Evolutionary conservation across 2,888 invertebrate species (phyloP), one percentile per base, ranked within the genome.

Genomic region (Eristalis pertinax): DNA sequence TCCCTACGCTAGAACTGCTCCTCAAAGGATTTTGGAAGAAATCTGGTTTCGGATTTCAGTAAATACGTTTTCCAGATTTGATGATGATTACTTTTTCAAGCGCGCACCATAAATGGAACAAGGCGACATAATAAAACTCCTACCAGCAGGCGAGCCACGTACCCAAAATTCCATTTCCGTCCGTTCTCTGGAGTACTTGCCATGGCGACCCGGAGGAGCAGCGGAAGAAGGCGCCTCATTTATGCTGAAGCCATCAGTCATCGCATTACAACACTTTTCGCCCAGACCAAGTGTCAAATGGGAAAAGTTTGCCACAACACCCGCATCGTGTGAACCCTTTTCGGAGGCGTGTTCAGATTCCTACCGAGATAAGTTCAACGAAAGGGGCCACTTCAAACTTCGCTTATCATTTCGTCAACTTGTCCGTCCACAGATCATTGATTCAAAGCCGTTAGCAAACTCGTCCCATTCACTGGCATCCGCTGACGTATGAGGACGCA

Each of bases 281-380:
- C 50, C 7, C n/a, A n/a, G 50, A 19, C 64, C 26, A 64, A 26
- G 65, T 41, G 65, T 67, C 65, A 67, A 67, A 67, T 67, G 41
- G 24, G 65, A n/a, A 67, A 67, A 67, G 22, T 67, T 67, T 41
- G 15, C 26, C 60, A 56, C 60, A 24, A 24, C 60, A 60, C 60
- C 24, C 60, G 26, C 56, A 38, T 38, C 38, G 2, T 38, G 38
- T 38, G 19, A 60, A 60, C 26, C 26, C 26, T 24, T 60, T 60
- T 60, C 26, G 5, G 8, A 32, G 19, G 50, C 50, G 60, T 60
- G 13, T 26, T 24, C 60, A 13, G 50, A 50, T 50, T 19, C 24
- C 60, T 15, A 26, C 60, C 11, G 15, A 60, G 26, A 60, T 26
- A 26, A 50, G 50, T 50, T 19, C 2, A 50, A 60, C 60, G 26